These are phyloP conservation scores for Sphaeridia pumilis DNA, from an alignment of 2,888 invertebrate genomes.

Conservation along the genomic window DNA sequence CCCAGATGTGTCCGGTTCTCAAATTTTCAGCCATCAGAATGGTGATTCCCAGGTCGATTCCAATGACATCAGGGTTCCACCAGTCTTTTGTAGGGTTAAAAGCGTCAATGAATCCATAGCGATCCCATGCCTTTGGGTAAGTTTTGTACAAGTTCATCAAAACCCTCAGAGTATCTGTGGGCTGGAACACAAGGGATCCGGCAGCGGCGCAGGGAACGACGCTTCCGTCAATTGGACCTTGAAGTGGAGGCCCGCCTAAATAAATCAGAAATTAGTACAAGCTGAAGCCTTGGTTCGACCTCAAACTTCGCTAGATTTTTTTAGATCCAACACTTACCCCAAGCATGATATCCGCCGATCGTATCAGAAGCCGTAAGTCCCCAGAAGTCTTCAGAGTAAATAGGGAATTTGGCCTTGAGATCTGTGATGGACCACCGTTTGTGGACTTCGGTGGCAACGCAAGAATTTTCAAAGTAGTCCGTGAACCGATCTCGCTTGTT, in stretches of 20 bases:
- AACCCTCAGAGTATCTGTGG: conserved; percentile 27
- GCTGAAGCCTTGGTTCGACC: neutral
- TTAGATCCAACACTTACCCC: neutral
- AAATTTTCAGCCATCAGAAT: conserved; percentile 33
- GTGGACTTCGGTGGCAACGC: conserved; percentile 26
- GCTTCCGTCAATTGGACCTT: conserved; percentile 26
- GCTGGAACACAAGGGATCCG: conserved; percentile 30
- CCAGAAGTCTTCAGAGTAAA: conserved; percentile 30
- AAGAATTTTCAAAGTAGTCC: conserved; percentile 31
- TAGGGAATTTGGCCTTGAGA: conserved; percentile 9
- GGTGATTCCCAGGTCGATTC: conserved; percentile 31
- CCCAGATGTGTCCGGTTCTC: conserved; percentile 26
- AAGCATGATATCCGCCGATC: conserved; percentile 23
- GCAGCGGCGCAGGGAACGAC: conserved; percentile 34
- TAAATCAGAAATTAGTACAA: conserved; percentile 9
- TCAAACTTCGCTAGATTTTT: neutral
- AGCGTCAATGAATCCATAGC: conserved; percentile 32
- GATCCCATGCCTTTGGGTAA: conserved; percentile 19
- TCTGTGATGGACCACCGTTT: conserved; percentile 23
- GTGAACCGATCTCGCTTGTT: conserved; percentile 22
- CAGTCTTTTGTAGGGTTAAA: conserved; percentile 28
- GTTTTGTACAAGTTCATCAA: conserved; percentile 21
- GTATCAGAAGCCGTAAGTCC: conserved; percentile 31
- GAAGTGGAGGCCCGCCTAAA: conserved; percentile 27
- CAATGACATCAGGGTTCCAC: conserved; percentile 32